Base-by-base conservation (phyloP, 2,888 invertebrate genomes). In the Lycocerus yunnanus region DNA sequence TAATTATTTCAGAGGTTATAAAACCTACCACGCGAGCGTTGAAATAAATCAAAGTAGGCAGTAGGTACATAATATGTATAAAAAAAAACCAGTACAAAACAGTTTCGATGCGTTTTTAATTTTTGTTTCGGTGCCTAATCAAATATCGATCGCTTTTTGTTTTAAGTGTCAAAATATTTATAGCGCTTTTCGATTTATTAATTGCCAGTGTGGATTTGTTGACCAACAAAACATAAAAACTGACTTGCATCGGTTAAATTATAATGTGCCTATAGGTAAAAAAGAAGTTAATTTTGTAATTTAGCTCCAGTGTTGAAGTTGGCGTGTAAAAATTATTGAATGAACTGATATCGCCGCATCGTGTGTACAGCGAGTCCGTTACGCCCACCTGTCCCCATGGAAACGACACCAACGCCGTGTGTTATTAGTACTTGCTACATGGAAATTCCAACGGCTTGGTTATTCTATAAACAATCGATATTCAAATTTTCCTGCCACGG, bases 301-400 rank as follows among this genome's bases (percentile, higher is more conserved):
- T 43, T 43, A 43, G 43, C 43, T 43, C 43, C 43, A n/a, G 43
- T n/a, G 43, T 43, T n/a, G 66, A 20, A 68, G 70, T 67, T 73
- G 65, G 68, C 70, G 70, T 68, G 73, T 76, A 58, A 72, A 75
- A 77, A 69, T 78, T 79, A 80, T 80, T 80, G 80, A 80, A 79
- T 80, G 80, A 79, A 79, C 76, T 76, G 70, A 78, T 80, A 79
- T 81, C 78, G 79, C 77, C 79, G 66, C 68, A 78, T 76, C 78
- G 79, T 80, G 79, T 80, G 80, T 79, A 80, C 80, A 80, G 77
- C 75, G 78, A 71, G 66, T 71, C 77, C 75, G 82, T 81, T 82
- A 82, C 83, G 83, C 83, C 83, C 82, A 82, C 83, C 15, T 77
- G 81, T 83, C 79, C 77, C 79, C 80, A 81, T 81, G 79, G 81